Percentiles rank a stretch among this genome's conserved stretches.
Conservation (phyloP, 2,888 invertebrate genomes). For the Drosophila phalerata region DNA sequence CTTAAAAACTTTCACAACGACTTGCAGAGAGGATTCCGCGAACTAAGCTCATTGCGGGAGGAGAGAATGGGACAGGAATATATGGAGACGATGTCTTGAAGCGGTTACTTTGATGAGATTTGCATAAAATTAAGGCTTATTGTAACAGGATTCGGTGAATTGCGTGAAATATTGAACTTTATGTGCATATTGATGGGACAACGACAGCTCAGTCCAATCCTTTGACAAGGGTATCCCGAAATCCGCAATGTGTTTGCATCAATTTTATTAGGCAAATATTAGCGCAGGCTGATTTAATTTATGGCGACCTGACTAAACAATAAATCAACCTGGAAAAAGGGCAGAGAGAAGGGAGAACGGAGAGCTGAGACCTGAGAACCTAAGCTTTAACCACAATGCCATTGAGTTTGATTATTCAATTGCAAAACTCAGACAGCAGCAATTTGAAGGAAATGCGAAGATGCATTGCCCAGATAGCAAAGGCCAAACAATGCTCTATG, state of each 20-base stretch:
- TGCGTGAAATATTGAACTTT: slow-evolving; percentile 78
- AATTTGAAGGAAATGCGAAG: slow-evolving; percentile 63
- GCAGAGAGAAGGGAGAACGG: background rate
- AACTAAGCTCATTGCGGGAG: slow-evolving; percentile 52
- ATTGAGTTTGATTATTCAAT: slow-evolving; percentile 76
- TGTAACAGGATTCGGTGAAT: slow-evolving; percentile 76
- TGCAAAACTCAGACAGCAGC: slow-evolving; percentile 71
- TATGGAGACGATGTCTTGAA: slow-evolving; percentile 10
- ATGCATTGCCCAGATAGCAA: slow-evolving; percentile 67
- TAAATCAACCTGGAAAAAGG: slow-evolving; percentile 57
- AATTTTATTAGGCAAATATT: slow-evolving; percentile 76
- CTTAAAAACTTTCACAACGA: slow-evolving; percentile 70
- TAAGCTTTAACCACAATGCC: slow-evolving; percentile 49
- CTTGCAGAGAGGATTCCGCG: slow-evolving; percentile 63
- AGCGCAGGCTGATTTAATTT: slow-evolving; percentile 68
- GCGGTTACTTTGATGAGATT: slow-evolving; percentile 67
- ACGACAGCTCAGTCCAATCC: slow-evolving; percentile 50
- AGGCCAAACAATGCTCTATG: slow-evolving; percentile 30
- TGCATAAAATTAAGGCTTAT: slow-evolving; percentile 78
- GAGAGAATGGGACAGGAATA: background rate
- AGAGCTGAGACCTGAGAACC: background rate
- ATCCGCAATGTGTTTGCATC: slow-evolving; percentile 38
- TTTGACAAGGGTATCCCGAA: slow-evolving; percentile 59
- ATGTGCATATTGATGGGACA: slow-evolving; percentile 73
- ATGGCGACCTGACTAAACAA: slow-evolving; percentile 65